A percentile compares a stretch with the other conserved stretches of the same genome.
phyloP scores from a whole-genome alignment of 2,797 vertebrate genomes.

The Neosilurus hyrtlii region DNA sequence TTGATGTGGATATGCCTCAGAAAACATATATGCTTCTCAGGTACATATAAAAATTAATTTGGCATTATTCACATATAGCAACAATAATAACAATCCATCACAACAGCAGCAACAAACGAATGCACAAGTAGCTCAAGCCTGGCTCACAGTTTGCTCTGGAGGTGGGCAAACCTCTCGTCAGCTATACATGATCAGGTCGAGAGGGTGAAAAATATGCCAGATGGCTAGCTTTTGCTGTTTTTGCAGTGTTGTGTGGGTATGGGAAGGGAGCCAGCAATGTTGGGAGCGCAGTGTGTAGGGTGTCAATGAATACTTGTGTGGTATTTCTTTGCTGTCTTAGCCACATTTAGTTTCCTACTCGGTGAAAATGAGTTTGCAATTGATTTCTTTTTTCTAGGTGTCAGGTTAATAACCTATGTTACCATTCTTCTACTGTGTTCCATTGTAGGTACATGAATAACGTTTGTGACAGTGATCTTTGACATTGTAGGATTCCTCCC shows the following conservation, averaged over 20 bases:
- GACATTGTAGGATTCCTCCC: not conserved
- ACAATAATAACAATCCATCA: too few species aligned
- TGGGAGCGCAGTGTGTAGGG: not conserved
- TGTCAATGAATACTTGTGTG: not conserved
- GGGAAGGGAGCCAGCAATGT: not conserved
- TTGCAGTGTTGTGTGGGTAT: not conserved
- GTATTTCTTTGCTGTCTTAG: not conserved
- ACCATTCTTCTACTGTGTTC: not conserved
- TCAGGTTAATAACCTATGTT: not conserved
- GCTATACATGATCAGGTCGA: not conserved
- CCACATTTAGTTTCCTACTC: not conserved
- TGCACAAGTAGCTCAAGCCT: not conserved
- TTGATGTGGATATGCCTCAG: not conserved
- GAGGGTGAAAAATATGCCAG: conserved; percentile 19
- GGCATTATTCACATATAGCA: not conserved
- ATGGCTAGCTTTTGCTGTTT: conserved; percentile 15
- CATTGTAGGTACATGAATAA: not conserved
- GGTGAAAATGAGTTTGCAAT: not conserved
- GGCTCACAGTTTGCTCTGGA: not conserved
- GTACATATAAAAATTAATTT: not conserved
- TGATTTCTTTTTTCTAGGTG: not conserved
- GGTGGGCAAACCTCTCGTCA: not conserved
- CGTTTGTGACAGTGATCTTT: not conserved
- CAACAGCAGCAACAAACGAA: not conserved
- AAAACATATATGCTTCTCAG: too few species aligned